Conservation (phyloP, 2,113 vertebrate species). For the Gadus chalcogrammus region DNA sequence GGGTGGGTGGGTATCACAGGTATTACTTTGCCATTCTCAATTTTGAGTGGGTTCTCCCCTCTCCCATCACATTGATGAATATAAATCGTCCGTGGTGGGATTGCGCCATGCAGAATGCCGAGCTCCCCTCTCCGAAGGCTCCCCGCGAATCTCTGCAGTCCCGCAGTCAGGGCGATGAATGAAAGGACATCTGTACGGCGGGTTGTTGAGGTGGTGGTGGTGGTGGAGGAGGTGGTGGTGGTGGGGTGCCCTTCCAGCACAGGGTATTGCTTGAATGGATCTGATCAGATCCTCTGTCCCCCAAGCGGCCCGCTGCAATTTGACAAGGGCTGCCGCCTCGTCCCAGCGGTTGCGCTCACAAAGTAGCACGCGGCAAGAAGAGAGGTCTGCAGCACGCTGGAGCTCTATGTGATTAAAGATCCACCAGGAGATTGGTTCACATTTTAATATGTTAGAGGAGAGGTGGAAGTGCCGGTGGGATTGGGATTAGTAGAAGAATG, state of each 20-base stretch:
- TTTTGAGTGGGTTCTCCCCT: slow-evolving; percentile 67
- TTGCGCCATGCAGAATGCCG: slow-evolving; percentile 42
- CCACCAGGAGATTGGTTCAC: no score
- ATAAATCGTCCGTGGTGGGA: slow-evolving; percentile 36
- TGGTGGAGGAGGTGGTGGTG: no score
- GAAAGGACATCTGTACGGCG: neutral
- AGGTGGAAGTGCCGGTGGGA: no score
- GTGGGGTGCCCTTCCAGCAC: no score
- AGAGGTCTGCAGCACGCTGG: no score
- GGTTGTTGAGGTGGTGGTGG: neutral
- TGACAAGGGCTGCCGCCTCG: no score
- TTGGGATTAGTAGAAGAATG: no score
- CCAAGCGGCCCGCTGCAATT: no score
- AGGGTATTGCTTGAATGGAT: slow-evolving; percentile 11
- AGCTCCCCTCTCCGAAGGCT: slow-evolving; percentile 8
- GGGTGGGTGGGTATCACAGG: slow-evolving; percentile 39
- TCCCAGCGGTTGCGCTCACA: no score
- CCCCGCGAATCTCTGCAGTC: slow-evolving; percentile 14
- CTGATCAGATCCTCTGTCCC: slow-evolving; percentile 18
- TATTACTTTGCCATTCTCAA: slow-evolving; percentile 76
- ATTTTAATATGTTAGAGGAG: no score
- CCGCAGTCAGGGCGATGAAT: neutral
- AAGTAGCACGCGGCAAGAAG: no score
- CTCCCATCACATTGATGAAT: slow-evolving; percentile 45
- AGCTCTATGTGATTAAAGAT: no score